These are phyloP conservation scores for Megalops atlanticus DNA, from an alignment of 2,113 vertebrate species.

Conservation along the genomic window DNA sequence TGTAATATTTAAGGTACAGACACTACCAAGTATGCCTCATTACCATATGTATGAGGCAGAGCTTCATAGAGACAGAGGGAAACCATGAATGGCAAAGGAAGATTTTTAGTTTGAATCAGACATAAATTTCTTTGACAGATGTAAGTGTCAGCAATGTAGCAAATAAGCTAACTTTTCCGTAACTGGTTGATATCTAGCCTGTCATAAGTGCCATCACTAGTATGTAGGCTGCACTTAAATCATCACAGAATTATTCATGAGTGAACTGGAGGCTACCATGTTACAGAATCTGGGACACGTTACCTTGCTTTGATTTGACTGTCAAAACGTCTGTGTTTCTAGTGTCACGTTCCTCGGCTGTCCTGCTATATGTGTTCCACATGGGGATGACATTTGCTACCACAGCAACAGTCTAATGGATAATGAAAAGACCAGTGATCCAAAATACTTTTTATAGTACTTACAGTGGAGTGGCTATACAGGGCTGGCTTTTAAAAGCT, in stretches of 20 bases:
- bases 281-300: neutral
- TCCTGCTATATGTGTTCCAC: neutral
- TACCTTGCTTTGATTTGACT: conserved; percentile 18
- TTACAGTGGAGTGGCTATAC: too few relatives aligned
- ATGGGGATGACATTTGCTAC: too few relatives aligned
- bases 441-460: too few relatives aligned
- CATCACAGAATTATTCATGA: conserved; percentile 10
- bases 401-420: too few relatives aligned
- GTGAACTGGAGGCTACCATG: neutral
- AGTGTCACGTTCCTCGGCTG: neutral
- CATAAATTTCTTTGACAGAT: neutral
- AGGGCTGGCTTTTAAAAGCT: too few relatives aligned
- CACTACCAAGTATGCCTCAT: neutral
- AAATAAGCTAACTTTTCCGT: neutral
- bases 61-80: neutral
- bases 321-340: conserved; percentile 4
- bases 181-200: neutral
- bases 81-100: neutral
- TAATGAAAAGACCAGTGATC: too few relatives aligned
- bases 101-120: neutral
- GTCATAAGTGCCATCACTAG: neutral
- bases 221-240: neutral
- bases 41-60: neutral
- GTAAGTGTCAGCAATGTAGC: neutral
- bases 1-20: neutral